Base-by-base conservation (phyloP, 1,140 invertebrate genomes). In the Phymastichus coffea region DNA sequence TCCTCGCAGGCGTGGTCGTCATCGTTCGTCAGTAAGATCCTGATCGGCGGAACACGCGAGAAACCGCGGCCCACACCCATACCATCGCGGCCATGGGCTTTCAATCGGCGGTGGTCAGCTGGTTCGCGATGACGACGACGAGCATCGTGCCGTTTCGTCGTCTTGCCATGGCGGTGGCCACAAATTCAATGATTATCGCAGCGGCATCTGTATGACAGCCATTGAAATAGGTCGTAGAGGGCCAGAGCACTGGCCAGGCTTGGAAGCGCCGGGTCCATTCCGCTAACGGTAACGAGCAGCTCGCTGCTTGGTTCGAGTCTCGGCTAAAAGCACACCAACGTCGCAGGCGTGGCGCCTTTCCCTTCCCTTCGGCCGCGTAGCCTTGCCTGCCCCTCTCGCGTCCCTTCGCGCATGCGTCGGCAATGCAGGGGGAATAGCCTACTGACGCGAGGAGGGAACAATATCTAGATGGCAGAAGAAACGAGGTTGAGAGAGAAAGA, bases 141-240 rank as follows among this genome's bases (percentile, higher is more conserved):
- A n/a, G n/a, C n/a, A n/a, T n/a, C n/a, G n/a, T n/a, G n/a, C n/a
- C n/a, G n/a, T n/a, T n/a, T n/a, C n/a, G n/a, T n/a, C n/a, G n/a
- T n/a, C n/a, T n/a, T n/a, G n/a, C n/a, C n/a, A n/a, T n/a, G n/a
- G n/a, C n/a, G n/a, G n/a, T n/a, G n/a, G n/a, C n/a, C 33, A 25
- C 57, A 66, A 59, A 67, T 63, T 60, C 70, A 69, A 77, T 74
- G 70, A 76, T 80, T 80, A 79, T 76, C 69, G 69, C 77, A 79
- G 78, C 78, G 78, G 66, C 78, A 80, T 80, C 78, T 80, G 76
- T 73, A 77, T 75, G 70, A 61, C 69, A 71, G 72, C 74, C 72
- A 79, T 77, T 72, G 78, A 79, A 80, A 80, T 80, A 77, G 74
- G 66, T 77, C 73, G 76, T 78, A 71, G 75, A 76, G 66, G 60